Base-by-base conservation (phyloP, 2,113 vertebrate species). In the Daubentonia madagascariensis region DNA sequence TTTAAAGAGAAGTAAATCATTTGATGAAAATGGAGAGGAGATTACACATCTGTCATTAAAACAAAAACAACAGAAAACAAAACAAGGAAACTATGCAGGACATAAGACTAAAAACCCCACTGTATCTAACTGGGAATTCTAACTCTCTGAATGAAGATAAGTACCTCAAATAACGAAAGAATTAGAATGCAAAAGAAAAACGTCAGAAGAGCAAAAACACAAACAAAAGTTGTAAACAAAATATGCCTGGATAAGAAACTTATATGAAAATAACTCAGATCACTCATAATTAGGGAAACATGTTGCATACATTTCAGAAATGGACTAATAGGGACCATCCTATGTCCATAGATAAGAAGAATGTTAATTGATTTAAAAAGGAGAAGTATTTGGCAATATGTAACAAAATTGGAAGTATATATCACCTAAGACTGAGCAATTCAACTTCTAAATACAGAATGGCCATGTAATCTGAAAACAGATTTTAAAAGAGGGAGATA, bases 151-250 rank as follows among this genome's bases (percentile, higher is more conserved):
- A 59, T 57, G 30, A 83, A 86, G n/a, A n/a, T 32, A 93, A 81
- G 8, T 72, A 86, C 3, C 17, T 48, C 52, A 57, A 75, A 94
- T 8, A 94, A 76, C 43, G 40, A 87, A 63, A 92, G 35, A 81
- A 76, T 76, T 75, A 52, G 8, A 52, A 61, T 68, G 16, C 18
- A 50, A 94, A 88, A 28, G 8, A 50, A 54, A 52, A 68, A 8
- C 63, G 16, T 17, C 16, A 73, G 65, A 88, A 88, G 14, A 50
- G 12, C 10, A 72, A 48, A 78, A 89, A 37, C 52, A 76, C 30
- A 94, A 70, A 87, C 11, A 91, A 81, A 96, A 75, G 18, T 1
- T 94, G 3, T 89, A 93, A 90, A 72, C 40, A 87, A 92, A 89
- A 70, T 4, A 79, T 57, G 4, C 59, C 54, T 35, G 32, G 11